phyloP scores from a whole-genome alignment of 2,113 vertebrate genomes.

The Hiodon alosoides region DNA sequence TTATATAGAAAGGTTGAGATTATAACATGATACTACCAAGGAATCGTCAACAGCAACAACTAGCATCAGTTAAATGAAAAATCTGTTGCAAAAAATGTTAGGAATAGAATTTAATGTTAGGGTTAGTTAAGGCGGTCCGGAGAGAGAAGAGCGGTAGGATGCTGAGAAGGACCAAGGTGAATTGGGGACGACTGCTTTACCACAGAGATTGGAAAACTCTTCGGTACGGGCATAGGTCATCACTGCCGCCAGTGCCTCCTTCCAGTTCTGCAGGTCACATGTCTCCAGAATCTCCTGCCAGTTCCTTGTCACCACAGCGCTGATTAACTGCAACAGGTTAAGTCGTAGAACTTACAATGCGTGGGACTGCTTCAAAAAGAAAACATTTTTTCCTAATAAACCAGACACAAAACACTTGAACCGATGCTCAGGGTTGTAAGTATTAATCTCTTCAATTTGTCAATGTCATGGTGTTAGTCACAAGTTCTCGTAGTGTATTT shows the following conservation, averaged over 20 bases:
- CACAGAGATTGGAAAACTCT: conserved; percentile 87
- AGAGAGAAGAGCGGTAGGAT: not conserved
- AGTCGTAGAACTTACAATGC: not conserved
- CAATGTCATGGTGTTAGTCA: too few species aligned
- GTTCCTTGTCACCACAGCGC: conserved; percentile 88
- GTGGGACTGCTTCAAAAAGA: too few species aligned
- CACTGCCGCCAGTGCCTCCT: conserved; percentile 87
- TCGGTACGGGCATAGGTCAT: conserved; percentile 85
- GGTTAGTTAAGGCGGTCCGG: not conserved
- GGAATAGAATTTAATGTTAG: too few species aligned
- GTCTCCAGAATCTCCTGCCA: conserved; percentile 88
- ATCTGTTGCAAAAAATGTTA: too few species aligned
- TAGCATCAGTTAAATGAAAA: too few species aligned
- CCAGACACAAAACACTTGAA: too few species aligned
- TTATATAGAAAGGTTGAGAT: not conserved
- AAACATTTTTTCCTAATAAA: too few species aligned
- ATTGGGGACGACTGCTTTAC: conserved; percentile 52
- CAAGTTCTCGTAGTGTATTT: too few species aligned
- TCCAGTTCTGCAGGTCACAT: conserved; percentile 91
- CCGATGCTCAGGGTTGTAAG: too few species aligned
- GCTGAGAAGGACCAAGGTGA: not conserved
- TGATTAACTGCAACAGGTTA: conserved; percentile 72
- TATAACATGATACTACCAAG: too few species aligned
- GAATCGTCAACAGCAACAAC: too few species aligned
- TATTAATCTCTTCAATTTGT: too few species aligned